Evolutionary conservation across 2,888 invertebrate genomes (phyloP).

Genomic region (Apodemia hepburni): DNA sequence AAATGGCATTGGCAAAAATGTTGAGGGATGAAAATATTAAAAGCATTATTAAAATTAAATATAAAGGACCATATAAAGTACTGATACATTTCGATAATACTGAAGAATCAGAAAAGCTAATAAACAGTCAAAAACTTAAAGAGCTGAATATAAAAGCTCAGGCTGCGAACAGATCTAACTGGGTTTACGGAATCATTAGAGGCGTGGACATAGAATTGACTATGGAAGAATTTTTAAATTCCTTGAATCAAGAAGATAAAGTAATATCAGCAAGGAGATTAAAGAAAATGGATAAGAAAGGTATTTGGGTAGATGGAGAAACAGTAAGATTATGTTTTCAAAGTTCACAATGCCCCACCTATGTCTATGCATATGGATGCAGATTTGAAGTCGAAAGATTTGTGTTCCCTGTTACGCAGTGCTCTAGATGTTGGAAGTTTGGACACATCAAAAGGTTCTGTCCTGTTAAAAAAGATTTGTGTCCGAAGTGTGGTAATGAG

Average conservation of each 20-base stretch:
- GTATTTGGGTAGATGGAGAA: constrained; percentile 21
- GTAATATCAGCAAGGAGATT: not conserved
- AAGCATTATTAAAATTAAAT: constrained; percentile 20
- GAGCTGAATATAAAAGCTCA: constrained; percentile 18
- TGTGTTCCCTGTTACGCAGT: not conserved
- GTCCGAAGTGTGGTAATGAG: constrained; percentile 26
- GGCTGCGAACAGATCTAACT: constrained; percentile 11
- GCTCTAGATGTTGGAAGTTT: constrained; percentile 21
- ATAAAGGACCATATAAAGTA: constrained; percentile 20
- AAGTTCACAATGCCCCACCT: constrained; percentile 6
- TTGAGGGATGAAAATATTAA: constrained; percentile 19
- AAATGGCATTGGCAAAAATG: constrained; percentile 22
- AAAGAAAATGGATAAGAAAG: not conserved
- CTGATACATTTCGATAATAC: constrained; percentile 17
- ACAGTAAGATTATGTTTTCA: constrained; percentile 17
- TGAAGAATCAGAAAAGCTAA: constrained; percentile 11
- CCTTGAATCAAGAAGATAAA: not conserved
- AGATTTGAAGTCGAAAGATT: constrained; percentile 21
- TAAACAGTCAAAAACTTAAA: constrained; percentile 10
- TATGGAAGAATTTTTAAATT: constrained; percentile 15
- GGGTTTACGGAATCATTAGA: constrained; percentile 19
- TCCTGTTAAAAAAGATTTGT: constrained; percentile 19
- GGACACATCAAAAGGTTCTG: constrained; percentile 20
- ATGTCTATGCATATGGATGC: constrained; percentile 21
- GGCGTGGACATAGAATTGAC: constrained; percentile 15